These are phyloP conservation scores for Himalopsyche kuldschensis DNA, from an alignment of 2,888 invertebrate species.

Conservation along the genomic window DNA sequence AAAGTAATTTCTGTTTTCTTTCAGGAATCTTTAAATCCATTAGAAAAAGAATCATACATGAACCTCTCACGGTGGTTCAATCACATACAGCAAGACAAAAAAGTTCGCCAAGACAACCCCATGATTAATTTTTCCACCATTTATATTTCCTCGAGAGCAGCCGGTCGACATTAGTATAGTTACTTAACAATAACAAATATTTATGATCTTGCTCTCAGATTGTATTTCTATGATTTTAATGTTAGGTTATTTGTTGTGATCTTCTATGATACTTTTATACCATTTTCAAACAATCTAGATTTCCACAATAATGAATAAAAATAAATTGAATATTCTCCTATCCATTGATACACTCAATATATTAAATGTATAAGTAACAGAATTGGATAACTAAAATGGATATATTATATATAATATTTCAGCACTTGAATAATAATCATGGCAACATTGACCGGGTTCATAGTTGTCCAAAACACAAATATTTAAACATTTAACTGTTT, in stretches of 20 bases:
- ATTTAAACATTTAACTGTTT: too few relatives aligned
- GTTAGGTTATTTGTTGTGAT: not conserved
- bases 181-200: not conserved
- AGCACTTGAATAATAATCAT: too few relatives aligned
- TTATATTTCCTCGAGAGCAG: constrained; percentile 44
- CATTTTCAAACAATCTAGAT: too few relatives aligned
- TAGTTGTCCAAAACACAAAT: too few relatives aligned
- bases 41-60: constrained; percentile 69
- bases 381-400: too few relatives aligned
- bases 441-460: too few relatives aligned
- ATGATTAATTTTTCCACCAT: constrained; percentile 53
- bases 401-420: too few relatives aligned
- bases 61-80: constrained; percentile 78
- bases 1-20: constrained; percentile 40
- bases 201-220: not conserved
- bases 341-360: too few relatives aligned
- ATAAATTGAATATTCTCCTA: too few relatives aligned
- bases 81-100: constrained; percentile 71
- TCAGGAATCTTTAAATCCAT: constrained; percentile 64
- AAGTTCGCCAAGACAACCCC: constrained; percentile 59
- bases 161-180: constrained; percentile 16
- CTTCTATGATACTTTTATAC: too few relatives aligned
- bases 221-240: not conserved
- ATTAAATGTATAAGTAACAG: too few relatives aligned
- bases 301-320: too few relatives aligned